phyloP scores from a whole-genome alignment of 2,113 vertebrate genomes.

The Blennius ocellaris region DNA sequence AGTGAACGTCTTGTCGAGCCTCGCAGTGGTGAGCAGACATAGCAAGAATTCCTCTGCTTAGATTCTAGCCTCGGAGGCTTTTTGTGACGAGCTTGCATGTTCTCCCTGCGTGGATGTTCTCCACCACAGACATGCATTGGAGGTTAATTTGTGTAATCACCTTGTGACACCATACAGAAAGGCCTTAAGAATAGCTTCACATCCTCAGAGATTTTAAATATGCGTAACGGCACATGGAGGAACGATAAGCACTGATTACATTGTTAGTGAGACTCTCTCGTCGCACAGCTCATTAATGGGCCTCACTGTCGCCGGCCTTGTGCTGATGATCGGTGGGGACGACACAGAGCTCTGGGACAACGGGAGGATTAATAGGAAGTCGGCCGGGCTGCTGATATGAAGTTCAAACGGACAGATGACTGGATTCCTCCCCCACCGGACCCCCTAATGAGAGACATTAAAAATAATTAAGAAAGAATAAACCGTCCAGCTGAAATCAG shows the following conservation, averaged over 20 bases:
- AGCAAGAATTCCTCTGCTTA: too few species aligned
- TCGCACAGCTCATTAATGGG: constrained; percentile 51
- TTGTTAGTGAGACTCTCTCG: constrained; percentile 23
- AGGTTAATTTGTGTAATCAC: not conserved
- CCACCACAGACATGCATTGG: too few species aligned
- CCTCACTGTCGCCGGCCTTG: constrained; percentile 42
- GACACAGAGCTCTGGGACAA: constrained; percentile 61
- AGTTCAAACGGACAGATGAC: constrained; percentile 65
- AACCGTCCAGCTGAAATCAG: constrained; percentile 70
- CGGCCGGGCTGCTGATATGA: constrained; percentile 69
- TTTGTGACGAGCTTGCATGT: too few species aligned
- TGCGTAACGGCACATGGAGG: not conserved
- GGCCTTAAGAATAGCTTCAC: not conserved
- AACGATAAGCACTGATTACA: not conserved
- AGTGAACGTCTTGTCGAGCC: too few species aligned
- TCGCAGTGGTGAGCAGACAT: too few species aligned
- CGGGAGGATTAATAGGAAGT: constrained; percentile 72
- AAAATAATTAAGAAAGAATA: constrained; percentile 80
- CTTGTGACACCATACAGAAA: not conserved
- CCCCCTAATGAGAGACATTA: constrained; percentile 76
- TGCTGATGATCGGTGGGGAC: constrained; percentile 48
- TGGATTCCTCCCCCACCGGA: constrained; percentile 52
- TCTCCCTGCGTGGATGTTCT: too few species aligned
- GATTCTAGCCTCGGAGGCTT: too few species aligned
- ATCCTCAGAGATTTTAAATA: constrained; percentile 6